phyloP scores from a whole-genome alignment of 2,113 vertebrate genomes.

The Narcine bancroftii region DNA sequence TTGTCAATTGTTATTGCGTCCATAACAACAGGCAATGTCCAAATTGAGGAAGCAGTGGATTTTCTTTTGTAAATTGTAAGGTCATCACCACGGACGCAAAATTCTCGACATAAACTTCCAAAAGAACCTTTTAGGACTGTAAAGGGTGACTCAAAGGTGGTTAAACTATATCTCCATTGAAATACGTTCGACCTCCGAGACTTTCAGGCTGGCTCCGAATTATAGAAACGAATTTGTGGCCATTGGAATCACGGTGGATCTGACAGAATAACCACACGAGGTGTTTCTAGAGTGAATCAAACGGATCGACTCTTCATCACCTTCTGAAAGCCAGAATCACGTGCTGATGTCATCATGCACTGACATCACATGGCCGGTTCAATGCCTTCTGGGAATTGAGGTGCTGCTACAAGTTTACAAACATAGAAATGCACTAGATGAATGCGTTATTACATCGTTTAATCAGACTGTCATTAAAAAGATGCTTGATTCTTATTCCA shows the following conservation, averaged over 20 bases:
- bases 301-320: too few relatives aligned
- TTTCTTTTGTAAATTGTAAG: neutral
- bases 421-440: neutral
- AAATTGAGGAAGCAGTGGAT: neutral
- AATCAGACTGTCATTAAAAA: neutral
- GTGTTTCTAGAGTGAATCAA: too few relatives aligned
- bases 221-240: neutral
- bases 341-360: too few relatives aligned
- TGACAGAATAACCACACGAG: too few relatives aligned
- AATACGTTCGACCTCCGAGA: neutral
- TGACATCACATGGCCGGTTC: too few relatives aligned
- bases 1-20: neutral
- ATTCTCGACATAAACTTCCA: neutral
- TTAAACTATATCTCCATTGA: neutral
- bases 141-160: neutral
- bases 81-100: neutral
- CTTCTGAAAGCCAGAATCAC: too few relatives aligned
- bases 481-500: neutral
- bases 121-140: neutral
- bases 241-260: too few relatives aligned
- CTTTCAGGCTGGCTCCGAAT: neutral
- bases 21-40: slow-evolving; percentile 4
- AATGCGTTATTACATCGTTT: neutral
- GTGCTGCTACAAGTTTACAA: too few relatives aligned
- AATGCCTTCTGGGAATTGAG: too few relatives aligned